Evolutionary conservation across 2,797 vertebrate species (phyloP).

Genomic region (Myiotriccus ornatus): DNA sequence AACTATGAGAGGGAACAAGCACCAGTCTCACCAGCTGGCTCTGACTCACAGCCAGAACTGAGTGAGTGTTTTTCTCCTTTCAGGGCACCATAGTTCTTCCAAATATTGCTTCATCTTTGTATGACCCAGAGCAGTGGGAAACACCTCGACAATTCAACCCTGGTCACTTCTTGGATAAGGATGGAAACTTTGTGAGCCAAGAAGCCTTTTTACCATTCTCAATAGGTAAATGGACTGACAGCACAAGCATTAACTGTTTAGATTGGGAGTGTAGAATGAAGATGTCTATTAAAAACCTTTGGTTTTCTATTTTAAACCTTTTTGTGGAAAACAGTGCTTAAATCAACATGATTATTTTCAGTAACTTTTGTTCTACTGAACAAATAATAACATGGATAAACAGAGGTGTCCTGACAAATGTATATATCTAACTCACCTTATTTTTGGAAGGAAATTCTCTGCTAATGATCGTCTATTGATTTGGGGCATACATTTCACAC

Average conservation of each 20-base stretch:
- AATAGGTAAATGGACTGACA: constrained; percentile 15
- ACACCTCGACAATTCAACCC: constrained; percentile 67
- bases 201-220: constrained; percentile 72
- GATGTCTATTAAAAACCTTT: background rate
- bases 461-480: background rate
- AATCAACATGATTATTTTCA: background rate
- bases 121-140: constrained; percentile 62
- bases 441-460: background rate
- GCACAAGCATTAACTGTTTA: background rate
- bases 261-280: background rate
- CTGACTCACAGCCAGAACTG: background rate
- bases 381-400: background rate
- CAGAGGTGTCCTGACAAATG: background rate
- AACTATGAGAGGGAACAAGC: background rate
- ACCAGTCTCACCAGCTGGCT: background rate
- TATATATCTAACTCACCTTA: background rate
- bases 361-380: background rate
- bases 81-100: constrained; percentile 68
- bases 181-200: constrained; percentile 59
- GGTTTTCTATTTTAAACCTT: background rate
- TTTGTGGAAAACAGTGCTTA: background rate
- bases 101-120: constrained; percentile 64
- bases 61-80: background rate
- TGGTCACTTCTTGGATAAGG: constrained; percentile 66
- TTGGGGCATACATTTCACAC: background rate